These are phyloP conservation scores for Scomber japonicus DNA, from an alignment of 2,113 vertebrate genomes.

Conservation along the genomic window DNA sequence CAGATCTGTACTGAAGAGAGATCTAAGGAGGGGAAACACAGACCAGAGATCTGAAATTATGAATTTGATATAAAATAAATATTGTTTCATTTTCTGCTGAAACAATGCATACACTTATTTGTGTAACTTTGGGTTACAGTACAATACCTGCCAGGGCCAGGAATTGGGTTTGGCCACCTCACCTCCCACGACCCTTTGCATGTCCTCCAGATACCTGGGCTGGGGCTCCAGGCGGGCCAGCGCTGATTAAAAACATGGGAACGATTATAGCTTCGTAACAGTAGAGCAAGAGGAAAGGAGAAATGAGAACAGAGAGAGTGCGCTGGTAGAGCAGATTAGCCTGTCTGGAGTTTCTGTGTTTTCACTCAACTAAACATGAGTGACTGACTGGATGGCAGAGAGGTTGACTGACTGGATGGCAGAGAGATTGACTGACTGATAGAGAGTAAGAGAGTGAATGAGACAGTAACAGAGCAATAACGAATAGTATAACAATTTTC, in stretches of 20 bases:
- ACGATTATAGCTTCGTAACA: background rate
- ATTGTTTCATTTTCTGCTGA: background rate
- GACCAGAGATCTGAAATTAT: background rate
- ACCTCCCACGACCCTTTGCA: constrained; percentile 87
- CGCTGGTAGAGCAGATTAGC: background rate
- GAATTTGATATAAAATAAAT: background rate
- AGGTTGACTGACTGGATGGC: constrained; percentile 12
- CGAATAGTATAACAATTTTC: constrained; percentile 17
- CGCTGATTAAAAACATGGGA: constrained; percentile 23
- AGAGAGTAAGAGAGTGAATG: constrained; percentile 1
- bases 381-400: constrained; percentile 16
- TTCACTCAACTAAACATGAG: background rate
- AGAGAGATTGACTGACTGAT: constrained; percentile 10
- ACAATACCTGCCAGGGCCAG: constrained; percentile 90
- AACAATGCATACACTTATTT: background rate
- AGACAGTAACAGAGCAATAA: constrained; percentile 42
- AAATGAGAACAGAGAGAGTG: background rate
- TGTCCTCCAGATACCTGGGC: constrained; percentile 71
- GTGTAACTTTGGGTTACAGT: background rate
- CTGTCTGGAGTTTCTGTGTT: background rate
- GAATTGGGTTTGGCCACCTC: constrained; percentile 73
- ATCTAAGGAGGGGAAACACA: constrained; percentile 52
- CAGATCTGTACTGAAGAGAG: constrained; percentile 85
- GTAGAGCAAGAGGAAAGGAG: background rate
- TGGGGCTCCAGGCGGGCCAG: constrained; percentile 79